These are phyloP conservation scores for Adela reaumurella DNA, from an alignment of 2,888 invertebrate genomes.

Conservation along the genomic window DNA sequence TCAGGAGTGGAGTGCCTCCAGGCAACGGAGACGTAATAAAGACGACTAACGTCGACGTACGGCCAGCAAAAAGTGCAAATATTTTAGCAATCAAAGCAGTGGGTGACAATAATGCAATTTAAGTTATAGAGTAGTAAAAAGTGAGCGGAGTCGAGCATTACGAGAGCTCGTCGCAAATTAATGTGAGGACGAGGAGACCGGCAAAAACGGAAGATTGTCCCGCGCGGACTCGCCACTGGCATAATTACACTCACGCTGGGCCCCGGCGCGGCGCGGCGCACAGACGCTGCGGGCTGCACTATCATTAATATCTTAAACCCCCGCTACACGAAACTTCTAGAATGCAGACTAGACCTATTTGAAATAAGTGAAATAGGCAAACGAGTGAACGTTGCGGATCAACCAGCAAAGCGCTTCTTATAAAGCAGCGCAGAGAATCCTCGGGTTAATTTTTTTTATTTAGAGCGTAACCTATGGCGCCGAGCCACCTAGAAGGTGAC, in stretches of 20 bases:
- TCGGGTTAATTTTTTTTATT: too few relatives aligned
- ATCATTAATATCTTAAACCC: too few relatives aligned
- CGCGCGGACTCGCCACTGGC: constrained; percentile 15
- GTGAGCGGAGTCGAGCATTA: constrained; percentile 25
- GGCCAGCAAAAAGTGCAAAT: constrained; percentile 24
- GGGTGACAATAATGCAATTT: constrained; percentile 55
- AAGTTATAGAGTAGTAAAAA: constrained; percentile 45
- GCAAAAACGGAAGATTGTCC: constrained; percentile 18
- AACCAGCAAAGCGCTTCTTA: too few relatives aligned
- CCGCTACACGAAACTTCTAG: too few relatives aligned
- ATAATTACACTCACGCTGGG: constrained; percentile 49
- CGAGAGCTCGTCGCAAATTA: constrained; percentile 18
- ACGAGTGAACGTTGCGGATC: too few relatives aligned
- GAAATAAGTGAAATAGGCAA: too few relatives aligned
- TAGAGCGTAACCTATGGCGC: too few relatives aligned
- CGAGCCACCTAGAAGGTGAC: too few relatives aligned
- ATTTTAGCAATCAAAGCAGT: constrained; percentile 24
- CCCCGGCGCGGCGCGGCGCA: background rate
- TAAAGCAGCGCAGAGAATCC: too few relatives aligned
- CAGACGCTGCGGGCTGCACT: too few relatives aligned
- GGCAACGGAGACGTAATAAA: constrained; percentile 4
- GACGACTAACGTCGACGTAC: too few relatives aligned
- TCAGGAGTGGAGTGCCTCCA: background rate
- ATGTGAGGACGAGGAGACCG: constrained; percentile 4
- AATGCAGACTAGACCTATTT: too few relatives aligned